These are phyloP conservation scores for Bungarus multicinctus DNA, from an alignment of 2,113 vertebrate species.

Conservation along the genomic window DNA sequence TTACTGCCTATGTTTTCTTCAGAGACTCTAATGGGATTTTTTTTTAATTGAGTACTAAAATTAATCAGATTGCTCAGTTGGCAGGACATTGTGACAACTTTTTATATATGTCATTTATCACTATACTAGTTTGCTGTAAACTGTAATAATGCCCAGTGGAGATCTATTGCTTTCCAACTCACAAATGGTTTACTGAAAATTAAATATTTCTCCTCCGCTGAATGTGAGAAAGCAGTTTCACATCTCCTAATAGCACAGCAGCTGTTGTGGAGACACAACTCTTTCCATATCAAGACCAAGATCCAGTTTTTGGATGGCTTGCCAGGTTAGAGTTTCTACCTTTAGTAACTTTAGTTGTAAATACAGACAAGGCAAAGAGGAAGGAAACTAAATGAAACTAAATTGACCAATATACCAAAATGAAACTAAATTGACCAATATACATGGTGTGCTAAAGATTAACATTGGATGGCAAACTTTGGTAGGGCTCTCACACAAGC, in stretches of 20 bases:
- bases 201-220: constrained; percentile 10
- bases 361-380: not conserved
- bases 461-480: not conserved
- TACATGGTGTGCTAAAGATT: not conserved
- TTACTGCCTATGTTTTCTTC: constrained; percentile 32
- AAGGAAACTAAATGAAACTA: not conserved
- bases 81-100: constrained; percentile 13
- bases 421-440: not conserved
- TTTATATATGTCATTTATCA: constrained; percentile 16
- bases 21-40: not conserved
- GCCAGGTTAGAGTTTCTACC: not conserved
- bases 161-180: not conserved
- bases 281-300: not conserved
- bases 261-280: not conserved
- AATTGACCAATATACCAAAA: not conserved
- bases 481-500: not conserved
- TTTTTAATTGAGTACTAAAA: not conserved
- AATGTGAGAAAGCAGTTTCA: not conserved
- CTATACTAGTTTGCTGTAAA: constrained; percentile 13
- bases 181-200: not conserved
- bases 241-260: not conserved
- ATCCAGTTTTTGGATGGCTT: not conserved
- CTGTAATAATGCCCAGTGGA: not conserved
- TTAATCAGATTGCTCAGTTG: constrained; percentile 26
- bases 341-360: not conserved